phyloP scores from a whole-genome alignment of 2,797 vertebrate genomes.

The Cossypha caffra region DNA sequence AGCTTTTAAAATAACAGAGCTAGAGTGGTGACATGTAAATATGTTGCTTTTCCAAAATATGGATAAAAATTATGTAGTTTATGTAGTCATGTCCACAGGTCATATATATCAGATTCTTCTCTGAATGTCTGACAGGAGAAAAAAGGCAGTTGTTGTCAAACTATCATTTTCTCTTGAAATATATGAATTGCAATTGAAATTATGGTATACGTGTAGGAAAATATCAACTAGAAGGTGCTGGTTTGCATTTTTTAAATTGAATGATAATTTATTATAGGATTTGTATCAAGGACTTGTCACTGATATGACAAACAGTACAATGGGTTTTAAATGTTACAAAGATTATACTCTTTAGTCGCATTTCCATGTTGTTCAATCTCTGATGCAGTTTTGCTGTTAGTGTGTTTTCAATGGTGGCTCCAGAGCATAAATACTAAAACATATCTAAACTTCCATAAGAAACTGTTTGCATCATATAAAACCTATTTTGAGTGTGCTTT shows the following conservation, averaged over 20 bases:
- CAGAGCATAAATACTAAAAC: neutral
- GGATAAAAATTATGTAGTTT: neutral
- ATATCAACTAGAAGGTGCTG: neutral
- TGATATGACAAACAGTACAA: neutral
- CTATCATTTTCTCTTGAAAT: neutral
- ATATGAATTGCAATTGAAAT: neutral
- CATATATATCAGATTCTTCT: neutral
- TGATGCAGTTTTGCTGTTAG: neutral
- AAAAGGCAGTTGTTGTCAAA: neutral
- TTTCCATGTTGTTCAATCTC: neutral
- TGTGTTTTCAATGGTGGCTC: neutral
- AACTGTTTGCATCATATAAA: neutral
- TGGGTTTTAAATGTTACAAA: neutral
- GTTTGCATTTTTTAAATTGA: neutral
- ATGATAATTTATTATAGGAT: neutral
- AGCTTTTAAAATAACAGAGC: neutral
- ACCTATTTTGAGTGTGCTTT: neutral
- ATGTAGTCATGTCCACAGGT: neutral
- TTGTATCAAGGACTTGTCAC: neutral
- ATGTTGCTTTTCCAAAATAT: neutral
- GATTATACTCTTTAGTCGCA: neutral
- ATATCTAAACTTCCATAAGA: neutral
- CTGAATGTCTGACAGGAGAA: neutral
- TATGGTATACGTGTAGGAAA: neutral
- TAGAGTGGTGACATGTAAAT: neutral